Evolutionary conservation across 2,888 invertebrate species (phyloP).

Genomic region (Capitulum mitella): DNA sequence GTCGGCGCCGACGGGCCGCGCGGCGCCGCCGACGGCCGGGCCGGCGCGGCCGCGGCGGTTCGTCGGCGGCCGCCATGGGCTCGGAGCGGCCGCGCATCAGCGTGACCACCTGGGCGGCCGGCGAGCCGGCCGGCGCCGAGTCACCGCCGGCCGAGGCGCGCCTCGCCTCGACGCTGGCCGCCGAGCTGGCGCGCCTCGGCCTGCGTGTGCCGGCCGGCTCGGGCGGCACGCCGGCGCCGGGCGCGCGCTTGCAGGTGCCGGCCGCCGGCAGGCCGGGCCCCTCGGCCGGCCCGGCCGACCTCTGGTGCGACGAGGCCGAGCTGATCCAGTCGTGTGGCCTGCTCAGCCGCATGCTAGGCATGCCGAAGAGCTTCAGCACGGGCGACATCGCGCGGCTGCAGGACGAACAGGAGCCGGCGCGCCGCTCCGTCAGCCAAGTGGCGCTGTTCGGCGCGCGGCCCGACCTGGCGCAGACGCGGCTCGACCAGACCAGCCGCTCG

Average conservation of each 20-base stretch:
- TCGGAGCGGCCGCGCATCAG: slow-evolving; percentile 3
- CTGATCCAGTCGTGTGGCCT: slow-evolving; percentile 71
- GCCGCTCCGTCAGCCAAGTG: neutral
- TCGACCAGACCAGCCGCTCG: slow-evolving; percentile 59
- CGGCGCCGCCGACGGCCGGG: neutral
- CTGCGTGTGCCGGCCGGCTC: neutral
- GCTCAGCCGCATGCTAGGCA: slow-evolving; percentile 66
- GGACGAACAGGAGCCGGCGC: neutral
- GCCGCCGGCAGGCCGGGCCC: neutral
- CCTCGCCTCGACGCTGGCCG: neutral
- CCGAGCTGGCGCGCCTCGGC: neutral
- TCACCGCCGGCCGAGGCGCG: neutral
- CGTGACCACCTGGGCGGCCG: neutral
- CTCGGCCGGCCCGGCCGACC: neutral
- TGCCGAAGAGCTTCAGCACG: slow-evolving; percentile 77
- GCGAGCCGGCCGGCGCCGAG: neutral
- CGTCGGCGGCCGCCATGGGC: neutral
- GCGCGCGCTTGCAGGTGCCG: slow-evolving; percentile 3
- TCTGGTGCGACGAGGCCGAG: slow-evolving; percentile 62
- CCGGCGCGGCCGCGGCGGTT: neutral
- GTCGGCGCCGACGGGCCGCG: neutral
- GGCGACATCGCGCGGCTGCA: slow-evolving; percentile 58
- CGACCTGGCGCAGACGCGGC: slow-evolving; percentile 47
- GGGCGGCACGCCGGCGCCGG: neutral
- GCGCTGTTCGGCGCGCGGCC: slow-evolving; percentile 28